Percentiles rank a stretch among this genome's conserved stretches.
Conservation (phyloP, 2,888 invertebrate species). For the Leptinotarsa rubiginosa region DNA sequence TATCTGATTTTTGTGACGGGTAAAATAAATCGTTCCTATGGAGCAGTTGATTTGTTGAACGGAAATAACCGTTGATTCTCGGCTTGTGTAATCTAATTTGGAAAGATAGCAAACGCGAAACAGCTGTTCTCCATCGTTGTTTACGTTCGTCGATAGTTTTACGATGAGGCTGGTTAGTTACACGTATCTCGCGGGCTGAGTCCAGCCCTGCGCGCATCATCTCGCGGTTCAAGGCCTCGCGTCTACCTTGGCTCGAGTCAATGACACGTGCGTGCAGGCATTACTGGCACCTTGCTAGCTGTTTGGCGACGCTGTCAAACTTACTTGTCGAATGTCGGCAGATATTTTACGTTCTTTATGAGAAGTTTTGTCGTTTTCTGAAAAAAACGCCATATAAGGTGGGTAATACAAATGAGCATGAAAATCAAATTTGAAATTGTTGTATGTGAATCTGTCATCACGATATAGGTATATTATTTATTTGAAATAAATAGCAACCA, state of each 20-base stretch:
- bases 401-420: too few species aligned
- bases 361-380: too few species aligned
- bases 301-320: slow-evolving; percentile 29
- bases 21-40: neutral
- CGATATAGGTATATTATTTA: too few species aligned
- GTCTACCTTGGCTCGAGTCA: slow-evolving; percentile 67
- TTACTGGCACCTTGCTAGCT: slow-evolving; percentile 37
- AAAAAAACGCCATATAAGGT: too few species aligned
- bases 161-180: slow-evolving; percentile 12
- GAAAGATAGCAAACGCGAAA: neutral
- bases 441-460: too few species aligned
- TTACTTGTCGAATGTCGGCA: neutral
- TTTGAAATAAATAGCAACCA: too few species aligned
- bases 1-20: too few species aligned
- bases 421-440: too few species aligned
- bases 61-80: neutral
- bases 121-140: neutral
- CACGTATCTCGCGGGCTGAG: slow-evolving; percentile 15
- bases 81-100: neutral
- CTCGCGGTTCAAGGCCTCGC: slow-evolving; percentile 64
- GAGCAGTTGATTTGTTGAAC: neutral
- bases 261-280: slow-evolving; percentile 64
- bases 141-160: neutral
- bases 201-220: slow-evolving; percentile 27
- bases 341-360: neutral